Conservation (phyloP, 2,888 invertebrate species). For the Polydrusus pterygomalis region DNA sequence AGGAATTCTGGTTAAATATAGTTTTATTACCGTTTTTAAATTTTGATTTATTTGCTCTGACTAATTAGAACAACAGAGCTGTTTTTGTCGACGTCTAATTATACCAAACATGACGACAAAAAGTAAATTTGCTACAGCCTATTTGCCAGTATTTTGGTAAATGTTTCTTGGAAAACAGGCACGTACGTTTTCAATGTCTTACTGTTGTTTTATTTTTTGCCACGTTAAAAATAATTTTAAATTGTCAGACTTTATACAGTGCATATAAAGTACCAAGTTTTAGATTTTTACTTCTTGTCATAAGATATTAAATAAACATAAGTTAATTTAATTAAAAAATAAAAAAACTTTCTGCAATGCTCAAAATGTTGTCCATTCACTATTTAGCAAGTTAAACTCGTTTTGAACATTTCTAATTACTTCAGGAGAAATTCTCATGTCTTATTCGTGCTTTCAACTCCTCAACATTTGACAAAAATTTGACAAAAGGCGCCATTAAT, state of each 20-base stretch:
- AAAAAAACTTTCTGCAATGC: no score
- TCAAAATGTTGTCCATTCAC: no score
- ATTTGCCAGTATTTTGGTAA: constrained; percentile 30
- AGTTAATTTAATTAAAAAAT: no score
- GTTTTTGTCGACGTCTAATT: constrained; percentile 42
- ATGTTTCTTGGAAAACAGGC: constrained; percentile 14
- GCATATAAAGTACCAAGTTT: no score
- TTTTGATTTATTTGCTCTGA: constrained; percentile 46
- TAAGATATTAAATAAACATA: no score
- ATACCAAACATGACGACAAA: constrained; percentile 28
- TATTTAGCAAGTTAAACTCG: no score
- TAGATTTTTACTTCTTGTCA: no score
- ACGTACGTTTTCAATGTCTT: constrained; percentile 25
- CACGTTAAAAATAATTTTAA: neutral
- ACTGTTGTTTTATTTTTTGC: neutral
- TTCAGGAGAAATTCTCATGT: no score
- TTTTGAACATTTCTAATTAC: no score
- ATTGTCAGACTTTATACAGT: neutral
- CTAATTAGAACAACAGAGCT: constrained; percentile 44
- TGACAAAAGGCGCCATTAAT: no score
- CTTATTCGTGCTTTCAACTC: no score
- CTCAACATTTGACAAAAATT: no score
- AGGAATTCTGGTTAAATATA: constrained; percentile 38
- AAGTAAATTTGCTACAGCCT: constrained; percentile 31
- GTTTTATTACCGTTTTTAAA: constrained; percentile 44